Conservation (phyloP, 2,888 invertebrate genomes). For the Sussaba pulchella region DNA sequence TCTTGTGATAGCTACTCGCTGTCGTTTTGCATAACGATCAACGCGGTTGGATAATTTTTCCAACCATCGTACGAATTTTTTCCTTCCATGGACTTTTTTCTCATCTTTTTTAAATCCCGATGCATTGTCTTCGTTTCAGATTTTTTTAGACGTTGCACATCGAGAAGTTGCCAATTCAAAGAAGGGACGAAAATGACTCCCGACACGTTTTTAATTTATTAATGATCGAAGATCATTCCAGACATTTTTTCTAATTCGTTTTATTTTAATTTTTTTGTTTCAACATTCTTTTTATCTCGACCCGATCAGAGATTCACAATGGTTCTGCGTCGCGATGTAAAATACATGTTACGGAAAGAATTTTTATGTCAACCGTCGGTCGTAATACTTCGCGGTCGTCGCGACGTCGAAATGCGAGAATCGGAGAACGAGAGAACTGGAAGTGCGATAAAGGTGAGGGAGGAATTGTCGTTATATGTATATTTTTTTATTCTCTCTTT, state of each 20-base stretch:
- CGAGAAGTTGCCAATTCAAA: too few relatives aligned
- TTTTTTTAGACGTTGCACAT: too few relatives aligned
- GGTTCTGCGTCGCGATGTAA: slow-evolving; percentile 18
- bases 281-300: too few relatives aligned
- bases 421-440: slow-evolving; percentile 24
- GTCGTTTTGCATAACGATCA: slow-evolving; percentile 2
- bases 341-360: slow-evolving; percentile 54
- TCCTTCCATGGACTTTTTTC: neutral
- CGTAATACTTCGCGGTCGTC: slow-evolving; percentile 43
- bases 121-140: too few relatives aligned
- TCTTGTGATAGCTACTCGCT: neutral
- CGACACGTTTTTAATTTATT: too few relatives aligned
- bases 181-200: too few relatives aligned
- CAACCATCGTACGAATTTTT: neutral
- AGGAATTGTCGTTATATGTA: slow-evolving; percentile 41
- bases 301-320: slow-evolving; percentile 10
- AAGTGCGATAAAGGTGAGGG: slow-evolving; percentile 40
- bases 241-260: too few relatives aligned
- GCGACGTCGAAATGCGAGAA: slow-evolving; percentile 44
- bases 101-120: too few relatives aligned
- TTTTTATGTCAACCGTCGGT: slow-evolving; percentile 53
- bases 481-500: slow-evolving; percentile 25
- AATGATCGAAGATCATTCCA: too few relatives aligned
- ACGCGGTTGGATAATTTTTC: neutral
- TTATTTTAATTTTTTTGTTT: too few relatives aligned